A percentile compares a stretch with the other conserved stretches of the same genome.
These are phyloP conservation scores for Acrocephalus scirpaceus DNA, from an alignment of 2,797 vertebrate genomes.

Conservation along the genomic window DNA sequence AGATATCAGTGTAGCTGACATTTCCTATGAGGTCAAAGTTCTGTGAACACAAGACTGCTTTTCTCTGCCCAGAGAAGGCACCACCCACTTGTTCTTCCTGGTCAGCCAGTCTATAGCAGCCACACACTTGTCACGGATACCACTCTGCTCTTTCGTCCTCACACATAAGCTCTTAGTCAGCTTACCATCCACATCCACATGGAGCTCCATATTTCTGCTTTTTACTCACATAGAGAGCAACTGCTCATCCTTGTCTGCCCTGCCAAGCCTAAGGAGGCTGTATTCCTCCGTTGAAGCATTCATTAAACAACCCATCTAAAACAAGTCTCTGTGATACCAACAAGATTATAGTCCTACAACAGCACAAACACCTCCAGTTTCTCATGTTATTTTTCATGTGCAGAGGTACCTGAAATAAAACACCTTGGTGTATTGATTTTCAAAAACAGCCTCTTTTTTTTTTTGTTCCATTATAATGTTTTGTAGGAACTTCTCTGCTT, in stretches of 20 bases:
- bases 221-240: background rate
- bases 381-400: background rate
- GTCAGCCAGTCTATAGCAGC: background rate
- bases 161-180: background rate
- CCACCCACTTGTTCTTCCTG: background rate
- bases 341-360: background rate
- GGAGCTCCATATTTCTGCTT: background rate
- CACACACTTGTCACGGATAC: no score
- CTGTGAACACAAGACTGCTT: background rate
- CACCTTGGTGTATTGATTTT: rapidly evolving
- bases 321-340: background rate
- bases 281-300: background rate
- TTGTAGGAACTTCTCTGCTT: background rate
- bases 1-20: background rate
- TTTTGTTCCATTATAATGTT: background rate
- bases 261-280: no score
- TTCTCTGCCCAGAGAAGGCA: background rate
- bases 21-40: background rate
- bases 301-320: background rate
- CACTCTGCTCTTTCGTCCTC: background rate
- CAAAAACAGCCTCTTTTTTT: background rate
- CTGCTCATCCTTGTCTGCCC: background rate
- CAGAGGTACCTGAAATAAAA: background rate
- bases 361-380: background rate
- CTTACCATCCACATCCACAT: background rate